phyloP scores from a whole-genome alignment of 2,113 vertebrate genomes.

The Cottus gobio region DNA sequence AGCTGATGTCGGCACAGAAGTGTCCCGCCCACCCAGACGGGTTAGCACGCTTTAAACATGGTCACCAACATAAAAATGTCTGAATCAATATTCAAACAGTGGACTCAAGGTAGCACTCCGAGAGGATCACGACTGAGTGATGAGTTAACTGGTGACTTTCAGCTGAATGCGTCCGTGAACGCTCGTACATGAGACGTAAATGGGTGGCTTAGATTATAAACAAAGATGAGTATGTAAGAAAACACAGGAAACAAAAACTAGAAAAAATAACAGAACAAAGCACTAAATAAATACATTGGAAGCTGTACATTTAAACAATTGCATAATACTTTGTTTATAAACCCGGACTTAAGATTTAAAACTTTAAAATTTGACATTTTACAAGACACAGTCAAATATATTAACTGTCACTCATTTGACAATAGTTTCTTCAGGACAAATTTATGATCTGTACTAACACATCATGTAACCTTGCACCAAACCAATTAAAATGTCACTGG shows the following conservation, averaged over 20 bases:
- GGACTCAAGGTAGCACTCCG: background rate
- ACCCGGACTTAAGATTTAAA: background rate
- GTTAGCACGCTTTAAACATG: background rate
- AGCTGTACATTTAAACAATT: background rate
- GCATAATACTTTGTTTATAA: background rate
- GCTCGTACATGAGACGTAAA: background rate
- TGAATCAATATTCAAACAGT: background rate
- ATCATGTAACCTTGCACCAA: background rate
- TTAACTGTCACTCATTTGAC: background rate
- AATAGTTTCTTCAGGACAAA: background rate
- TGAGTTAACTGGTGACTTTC: background rate
- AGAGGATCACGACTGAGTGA: background rate
- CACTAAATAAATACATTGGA: background rate
- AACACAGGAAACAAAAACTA: background rate
- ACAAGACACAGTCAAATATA: conserved; percentile 19
- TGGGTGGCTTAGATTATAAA: background rate
- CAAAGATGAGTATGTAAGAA: background rate
- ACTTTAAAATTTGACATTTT: background rate
- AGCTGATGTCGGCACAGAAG: background rate
- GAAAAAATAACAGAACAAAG: background rate
- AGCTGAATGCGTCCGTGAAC: background rate
- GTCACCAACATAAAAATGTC: too few relatives aligned
- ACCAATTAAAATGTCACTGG: conserved; percentile 8
- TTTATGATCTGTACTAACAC: conserved; percentile 16
- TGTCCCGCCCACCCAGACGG: background rate